Base-by-base conservation (phyloP, 2,888 invertebrate species). In the Tenthredo amoena region DNA sequence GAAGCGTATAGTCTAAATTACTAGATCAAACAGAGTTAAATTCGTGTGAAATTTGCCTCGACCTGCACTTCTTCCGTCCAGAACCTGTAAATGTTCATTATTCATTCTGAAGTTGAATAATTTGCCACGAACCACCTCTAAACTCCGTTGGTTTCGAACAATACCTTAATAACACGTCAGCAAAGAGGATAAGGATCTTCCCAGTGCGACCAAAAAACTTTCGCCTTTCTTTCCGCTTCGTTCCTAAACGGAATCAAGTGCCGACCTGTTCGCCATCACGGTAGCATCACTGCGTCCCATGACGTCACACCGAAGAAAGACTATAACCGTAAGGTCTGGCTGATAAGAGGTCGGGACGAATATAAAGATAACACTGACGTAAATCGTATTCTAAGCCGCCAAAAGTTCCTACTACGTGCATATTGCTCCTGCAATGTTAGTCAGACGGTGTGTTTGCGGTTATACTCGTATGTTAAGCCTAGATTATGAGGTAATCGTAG, bases 11-110 rank as follows among this genome's bases (percentile, higher is more conserved):
- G 40, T 81, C 81, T 81, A 81, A 81, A 62, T 81, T 26, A 81
- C 81, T 37, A 81, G 62, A 62, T 81, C 81, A 81, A 81, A 81
- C 81, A 81, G 21, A 62, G 26, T 37, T 58, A 26, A 62, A 40
- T 40, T 81, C 58, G 81, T 81, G 81, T 62, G 62, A 81, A 81
- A 81, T 37, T 21, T 40, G 18, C 55, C 47, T 76, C 47, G 43
- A 76, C 58, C 81, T n/a, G n/a, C 18, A 58, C 15, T 15, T 18
- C n/a, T 15, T 15, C 18, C 31, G 34, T 15, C 43, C 26, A 74
- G 5, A 15, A 37, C 5, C 21, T 37, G 7, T 40, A 26, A 18
- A 68, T 26, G n/a, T 43, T 21, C 43, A 72, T 5, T 21, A 47
- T 26, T 21, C 76, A 26, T 76, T 76, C 40, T 71, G 34, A 34